Evolutionary conservation across 2,888 invertebrate species (phyloP).

Genomic region (Esperia sulphurella): DNA sequence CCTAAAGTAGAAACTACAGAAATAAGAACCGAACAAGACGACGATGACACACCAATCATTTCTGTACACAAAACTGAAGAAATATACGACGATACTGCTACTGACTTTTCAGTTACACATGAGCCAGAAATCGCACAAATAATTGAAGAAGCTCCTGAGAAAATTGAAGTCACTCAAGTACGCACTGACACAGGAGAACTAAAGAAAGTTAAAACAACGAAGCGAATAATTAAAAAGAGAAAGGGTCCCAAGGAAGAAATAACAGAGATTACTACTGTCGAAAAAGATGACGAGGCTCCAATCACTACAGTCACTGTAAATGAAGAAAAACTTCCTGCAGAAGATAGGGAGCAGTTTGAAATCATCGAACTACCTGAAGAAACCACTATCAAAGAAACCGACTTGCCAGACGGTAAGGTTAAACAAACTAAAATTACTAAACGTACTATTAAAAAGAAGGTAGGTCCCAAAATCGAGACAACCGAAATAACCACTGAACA

Average conservation of each 20-base stretch:
- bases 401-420: conserved; percentile 33
- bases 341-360: conserved; percentile 12
- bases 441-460: conserved; percentile 31
- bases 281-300: conserved; percentile 19
- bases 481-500: conserved; percentile 34
- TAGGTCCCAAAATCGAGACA: conserved; percentile 50
- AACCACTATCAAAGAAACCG: conserved; percentile 23
- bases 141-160: conserved; percentile 27
- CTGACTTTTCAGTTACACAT: conserved; percentile 14
- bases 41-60: conserved; percentile 57
- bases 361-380: conserved; percentile 44
- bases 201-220: conserved; percentile 8
- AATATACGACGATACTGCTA: conserved; percentile 29
- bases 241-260: conserved; percentile 29
- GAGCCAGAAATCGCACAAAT: conserved; percentile 28
- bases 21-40: conserved; percentile 56
- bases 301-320: conserved; percentile 17
- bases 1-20: conserved; percentile 38
- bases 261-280: conserved; percentile 20
- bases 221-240: conserved; percentile 29
- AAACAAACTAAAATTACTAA: conserved; percentile 44
- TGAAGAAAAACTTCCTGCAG: conserved; percentile 11
- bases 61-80: conserved; percentile 48
- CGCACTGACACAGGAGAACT: conserved; percentile 38
- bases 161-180: conserved; percentile 48